Conservation (phyloP, 2,113 vertebrate species). For the Serilophus lunatus region DNA sequence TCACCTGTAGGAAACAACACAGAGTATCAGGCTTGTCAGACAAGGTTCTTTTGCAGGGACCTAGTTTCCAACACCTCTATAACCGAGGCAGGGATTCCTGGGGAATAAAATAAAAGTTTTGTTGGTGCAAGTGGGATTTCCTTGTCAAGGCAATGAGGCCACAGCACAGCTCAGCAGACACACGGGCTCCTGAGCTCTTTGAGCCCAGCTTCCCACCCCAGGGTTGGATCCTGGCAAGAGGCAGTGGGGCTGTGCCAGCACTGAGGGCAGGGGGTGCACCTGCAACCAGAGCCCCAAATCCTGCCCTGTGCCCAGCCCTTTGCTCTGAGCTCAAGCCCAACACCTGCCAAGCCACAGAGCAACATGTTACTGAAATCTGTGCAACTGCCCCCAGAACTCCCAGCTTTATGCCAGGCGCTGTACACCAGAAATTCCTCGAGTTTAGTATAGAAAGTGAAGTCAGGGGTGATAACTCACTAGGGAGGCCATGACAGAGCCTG, state of each 20-base stretch:
- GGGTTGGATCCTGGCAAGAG: neutral
- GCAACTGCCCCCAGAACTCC: neutral
- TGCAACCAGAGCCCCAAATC: neutral
- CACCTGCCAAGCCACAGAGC: neutral
- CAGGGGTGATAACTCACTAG: neutral
- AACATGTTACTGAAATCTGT: neutral
- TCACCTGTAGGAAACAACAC: neutral
- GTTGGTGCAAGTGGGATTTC: neutral
- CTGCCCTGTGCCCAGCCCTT: neutral
- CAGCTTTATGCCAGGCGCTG: neutral
- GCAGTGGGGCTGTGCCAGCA: neutral
- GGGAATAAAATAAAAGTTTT: neutral
- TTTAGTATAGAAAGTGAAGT: neutral
- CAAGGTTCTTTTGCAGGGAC: neutral
- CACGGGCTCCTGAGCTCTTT: neutral
- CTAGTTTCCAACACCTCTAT: neutral
- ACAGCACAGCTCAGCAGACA: neutral
- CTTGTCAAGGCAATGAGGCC: neutral
- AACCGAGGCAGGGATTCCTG: neutral
- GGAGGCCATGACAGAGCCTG: neutral
- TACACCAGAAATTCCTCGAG: neutral
- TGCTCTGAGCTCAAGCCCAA: no score
- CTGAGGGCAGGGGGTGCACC: neutral
- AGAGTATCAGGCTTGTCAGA: fast-evolving
- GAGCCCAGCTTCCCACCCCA: neutral